Evolutionary conservation across 2,113 vertebrate species (phyloP).

Genomic region (Chloropsis hardwickii): DNA sequence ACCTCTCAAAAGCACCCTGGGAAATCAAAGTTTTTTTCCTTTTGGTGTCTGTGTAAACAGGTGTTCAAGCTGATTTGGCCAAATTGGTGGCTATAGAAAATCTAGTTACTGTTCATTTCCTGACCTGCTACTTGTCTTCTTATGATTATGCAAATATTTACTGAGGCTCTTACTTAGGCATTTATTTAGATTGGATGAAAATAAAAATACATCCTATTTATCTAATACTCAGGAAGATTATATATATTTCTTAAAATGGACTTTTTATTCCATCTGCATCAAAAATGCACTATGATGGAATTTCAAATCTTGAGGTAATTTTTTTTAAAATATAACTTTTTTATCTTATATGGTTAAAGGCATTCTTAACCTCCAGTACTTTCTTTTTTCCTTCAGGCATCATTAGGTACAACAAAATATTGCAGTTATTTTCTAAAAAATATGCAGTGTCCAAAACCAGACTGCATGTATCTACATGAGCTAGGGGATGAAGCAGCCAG

Average conservation of each 20-base stretch:
- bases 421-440: slow-evolving; percentile 99
- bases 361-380: neutral
- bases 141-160: neutral
- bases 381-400: slow-evolving; percentile 80
- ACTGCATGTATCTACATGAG: slow-evolving; percentile 99
- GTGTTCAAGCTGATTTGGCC: neutral
- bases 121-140: neutral
- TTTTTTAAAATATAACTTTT: neutral
- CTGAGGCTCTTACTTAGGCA: neutral
- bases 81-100: neutral
- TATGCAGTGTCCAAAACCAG: slow-evolving; percentile 99
- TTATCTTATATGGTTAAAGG: neutral
- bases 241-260: neutral
- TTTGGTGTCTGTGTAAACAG: neutral
- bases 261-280: neutral
- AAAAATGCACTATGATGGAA: neutral
- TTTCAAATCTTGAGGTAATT: neutral
- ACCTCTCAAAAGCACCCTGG: neutral
- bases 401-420: slow-evolving; percentile 99
- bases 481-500: slow-evolving; percentile 98
- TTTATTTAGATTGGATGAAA: neutral
- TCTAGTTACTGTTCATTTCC: neutral
- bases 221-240: neutral
- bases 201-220: neutral
- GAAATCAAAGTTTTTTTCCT: neutral